Conservation (phyloP, 2,113 vertebrate species). For the Poeciliopsis occidentalis region DNA sequence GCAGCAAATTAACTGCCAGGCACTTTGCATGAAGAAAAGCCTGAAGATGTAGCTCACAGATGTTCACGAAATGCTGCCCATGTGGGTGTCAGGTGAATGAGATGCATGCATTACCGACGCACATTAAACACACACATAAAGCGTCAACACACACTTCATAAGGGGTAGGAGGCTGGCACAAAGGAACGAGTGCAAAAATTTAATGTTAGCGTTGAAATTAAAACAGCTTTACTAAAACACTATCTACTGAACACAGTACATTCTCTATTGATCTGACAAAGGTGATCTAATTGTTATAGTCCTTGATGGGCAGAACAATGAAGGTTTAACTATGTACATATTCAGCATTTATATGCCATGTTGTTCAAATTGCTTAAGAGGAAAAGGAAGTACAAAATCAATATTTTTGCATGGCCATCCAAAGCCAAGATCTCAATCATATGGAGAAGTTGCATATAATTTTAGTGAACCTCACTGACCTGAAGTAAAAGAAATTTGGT, state of each 20-base stretch:
- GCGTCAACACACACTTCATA: constrained; percentile 10
- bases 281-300: neutral
- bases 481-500: no score
- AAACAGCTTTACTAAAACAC: neutral
- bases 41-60: constrained; percentile 74
- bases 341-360: neutral
- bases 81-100: constrained; percentile 74
- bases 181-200: neutral
- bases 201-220: neutral
- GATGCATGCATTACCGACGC: constrained; percentile 55
- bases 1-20: constrained; percentile 75
- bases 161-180: neutral
- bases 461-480: no score
- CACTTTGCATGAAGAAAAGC: constrained; percentile 73
- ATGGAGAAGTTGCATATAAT: no score
- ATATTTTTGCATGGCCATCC: no score
- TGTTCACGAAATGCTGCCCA: constrained; percentile 71
- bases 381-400: neutral
- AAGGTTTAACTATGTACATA: neutral
- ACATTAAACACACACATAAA: constrained; percentile 48
- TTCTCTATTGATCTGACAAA: neutral
- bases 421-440: no score
- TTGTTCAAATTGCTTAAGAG: neutral
- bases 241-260: neutral
- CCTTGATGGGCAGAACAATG: neutral